Percentiles rank a stretch among this genome's conserved stretches.
phyloP scores from a whole-genome alignment of 2,888 invertebrate genomes.

The Eueremaeus valkanovi region DNA sequence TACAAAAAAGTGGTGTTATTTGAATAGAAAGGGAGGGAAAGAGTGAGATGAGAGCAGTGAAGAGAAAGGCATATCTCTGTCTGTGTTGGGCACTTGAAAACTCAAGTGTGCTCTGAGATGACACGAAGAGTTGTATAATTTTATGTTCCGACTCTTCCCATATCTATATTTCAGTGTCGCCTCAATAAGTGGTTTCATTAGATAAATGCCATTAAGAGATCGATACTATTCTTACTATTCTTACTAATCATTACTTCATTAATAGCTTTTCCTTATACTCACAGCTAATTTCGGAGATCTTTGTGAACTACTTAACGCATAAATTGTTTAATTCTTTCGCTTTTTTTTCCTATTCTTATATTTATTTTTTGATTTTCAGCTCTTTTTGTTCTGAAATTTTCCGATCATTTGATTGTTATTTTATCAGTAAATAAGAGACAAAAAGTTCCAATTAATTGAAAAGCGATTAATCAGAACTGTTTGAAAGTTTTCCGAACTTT shows the following conservation, averaged over 20 bases:
- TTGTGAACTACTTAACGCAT: background rate
- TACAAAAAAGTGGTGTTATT: background rate
- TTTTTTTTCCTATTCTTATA: background rate
- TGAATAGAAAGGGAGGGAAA: background rate
- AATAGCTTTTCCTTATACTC: too few relatives aligned
- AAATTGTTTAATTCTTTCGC: background rate
- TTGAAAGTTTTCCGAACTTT: background rate
- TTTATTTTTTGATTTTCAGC: background rate
- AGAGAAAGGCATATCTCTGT: background rate
- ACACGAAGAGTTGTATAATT: slow-evolving; percentile 24
- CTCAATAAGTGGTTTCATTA: background rate
- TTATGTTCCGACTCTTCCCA: slow-evolving; percentile 10
- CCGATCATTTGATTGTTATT: slow-evolving; percentile 2
- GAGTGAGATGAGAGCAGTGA: too few relatives aligned
- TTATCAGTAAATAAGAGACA: background rate
- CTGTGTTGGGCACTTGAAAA: background rate
- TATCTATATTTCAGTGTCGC: slow-evolving; percentile 1
- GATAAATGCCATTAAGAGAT: slow-evolving; percentile 14
- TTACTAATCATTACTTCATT: background rate
- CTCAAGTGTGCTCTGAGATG: slow-evolving; percentile 14
- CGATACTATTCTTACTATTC: background rate
- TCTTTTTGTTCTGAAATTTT: background rate
- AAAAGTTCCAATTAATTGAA: background rate
- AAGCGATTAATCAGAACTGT: background rate
- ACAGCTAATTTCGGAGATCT: background rate